Base-by-base conservation (phyloP, 1,140 invertebrate species). In the Ceratitis capitata region DNA sequence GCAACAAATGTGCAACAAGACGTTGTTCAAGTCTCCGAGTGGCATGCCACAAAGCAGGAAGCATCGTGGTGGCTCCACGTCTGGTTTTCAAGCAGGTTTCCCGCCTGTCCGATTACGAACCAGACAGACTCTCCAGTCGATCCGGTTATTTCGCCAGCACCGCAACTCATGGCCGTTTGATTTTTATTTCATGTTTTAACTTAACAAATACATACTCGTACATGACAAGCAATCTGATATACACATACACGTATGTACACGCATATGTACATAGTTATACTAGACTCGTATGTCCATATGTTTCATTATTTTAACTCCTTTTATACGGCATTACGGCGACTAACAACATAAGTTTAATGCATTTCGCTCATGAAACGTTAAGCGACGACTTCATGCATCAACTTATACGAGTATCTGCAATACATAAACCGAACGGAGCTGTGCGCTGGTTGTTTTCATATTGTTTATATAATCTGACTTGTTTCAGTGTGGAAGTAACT, bases 311-410 rank as follows among this genome's bases (percentile, higher is more conserved):
- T 45, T 78, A n/a, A 45, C 39, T 45, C 69, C 39, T 78, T 69
- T 78, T 42, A 23, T 32, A 39, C 45, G 39, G 32, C 19, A 78
- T 39, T 78, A 16, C 69, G 39, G 42, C 23, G 39, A 26, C 39
- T 78, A 78, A 78, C n/a, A n/a, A n/a, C n/a, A n/a, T 78, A 78
- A 78, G 45, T 78, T 42, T 5, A 74, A 74, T 74, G 69, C 42
- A 12, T 78, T 78, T 78, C 23, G 39, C 45, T 47, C 7, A 45
- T 78, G 32, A 42, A 35, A 16, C 64, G 19, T 78, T 78, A 5
- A 14, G 9, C 32, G 35, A 5, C n/a, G 35, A 45, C 39, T 45
- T 78, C 61, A 69, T 78, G 45, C 35, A 78, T 0, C 69, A n/a
- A 78, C n/a, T 9, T n/a, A 23, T 29, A 69, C 29, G 16, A 32